Base-by-base conservation (phyloP, 2,888 invertebrate genomes). In the Protodeltote pygarga region DNA sequence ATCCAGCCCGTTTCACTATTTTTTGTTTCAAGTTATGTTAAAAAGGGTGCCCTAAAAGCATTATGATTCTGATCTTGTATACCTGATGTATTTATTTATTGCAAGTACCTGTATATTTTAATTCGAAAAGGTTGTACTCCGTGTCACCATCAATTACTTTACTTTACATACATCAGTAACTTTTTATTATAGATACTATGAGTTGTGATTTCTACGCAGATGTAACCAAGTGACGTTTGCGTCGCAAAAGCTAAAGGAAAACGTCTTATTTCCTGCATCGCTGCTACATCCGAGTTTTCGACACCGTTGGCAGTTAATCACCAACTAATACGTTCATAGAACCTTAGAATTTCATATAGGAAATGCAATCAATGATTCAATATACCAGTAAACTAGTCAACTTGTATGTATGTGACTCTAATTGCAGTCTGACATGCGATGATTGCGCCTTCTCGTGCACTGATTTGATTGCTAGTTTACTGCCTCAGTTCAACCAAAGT, bases 361-460 rank as follows among this genome's bases (percentile, higher is more conserved):
- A 4, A 28, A 38, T 24, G 35, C 60, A 54, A 67, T 72, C 65
- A 63, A 62, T 52, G 34, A 10, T 14, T 14, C 28, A 45, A 5
- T 39, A 35, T 33, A 46, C 32, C 45, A 45, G 51, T 58, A 54
- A 53, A 54, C 63, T 45, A 65, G 49, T 65, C 53, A 37, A 34
- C 45, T 35, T 27, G 34, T 41, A 32, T 67, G 53, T 60, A 57
- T 72, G 63, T 38, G 61, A 38, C 51, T 69, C 70, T 77, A 74
- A 81, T 80, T 79, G 76, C 72, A 64, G 62, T 50, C 65, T 71
- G 72, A 71, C 71, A 75, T 59, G 65, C 72, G 51, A 65, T 80
- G 83, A 87, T 85, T 86, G 83, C 81, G 75, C 72, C 71, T 75
- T 74, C 75, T 66, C 69, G 69, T 77, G 73, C 75, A 72, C 71